Evolutionary conservation across 2,113 vertebrate genomes (phyloP), one percentile per base, ranked within the genome.

Genomic region (Trichomycterus rosablanca): DNA sequence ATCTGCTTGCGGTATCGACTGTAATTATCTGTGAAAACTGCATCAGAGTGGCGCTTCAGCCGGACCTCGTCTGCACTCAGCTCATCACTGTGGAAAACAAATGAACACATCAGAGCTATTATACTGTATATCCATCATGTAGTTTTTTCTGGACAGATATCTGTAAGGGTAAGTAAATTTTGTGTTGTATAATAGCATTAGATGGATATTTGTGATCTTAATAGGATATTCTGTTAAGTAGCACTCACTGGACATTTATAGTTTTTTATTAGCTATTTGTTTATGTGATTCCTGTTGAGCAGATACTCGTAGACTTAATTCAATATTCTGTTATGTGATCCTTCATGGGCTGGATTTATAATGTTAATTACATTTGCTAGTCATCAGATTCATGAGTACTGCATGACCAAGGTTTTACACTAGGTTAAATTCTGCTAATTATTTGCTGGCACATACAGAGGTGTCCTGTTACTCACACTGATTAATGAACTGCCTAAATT

Each of bases 21-120:
- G 73, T 92, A 94, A 76, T 88, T 91, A 80, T 93, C 89, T 0
- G 91, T 92, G 77, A 93, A 94, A 53, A 93, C 78, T 0, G 90
- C 89, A 0, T 93, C 92, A 0, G 90, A 91, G 60, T 93, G 90
- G 9, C 90, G 89, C 63, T 93, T 94, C 48, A 82, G 77, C 14
- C 83, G 87, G 18, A 50, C 37, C 57, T 84, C 72, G 39, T 83
- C 78, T 40, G 83, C 80, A 32, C 78, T 67, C 54, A 83, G 66
- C 12, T 77, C 85, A 55, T 66, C 66, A 71, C 85, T 83, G 37
- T 18, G 32, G 28, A 50, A 2, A n/a, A 35, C 34, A 63, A 35
- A 40, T 34, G 19, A 53, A 11, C 10, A 24, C 4, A 34, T 28
- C 37, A 37, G 2, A 16, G 53, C 53, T 37, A 64, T 23, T 11